Evolutionary conservation across 2,113 vertebrate genomes (phyloP), one percentile per base, ranked within the genome.

Genomic region (Meriones unguiculatus): DNA sequence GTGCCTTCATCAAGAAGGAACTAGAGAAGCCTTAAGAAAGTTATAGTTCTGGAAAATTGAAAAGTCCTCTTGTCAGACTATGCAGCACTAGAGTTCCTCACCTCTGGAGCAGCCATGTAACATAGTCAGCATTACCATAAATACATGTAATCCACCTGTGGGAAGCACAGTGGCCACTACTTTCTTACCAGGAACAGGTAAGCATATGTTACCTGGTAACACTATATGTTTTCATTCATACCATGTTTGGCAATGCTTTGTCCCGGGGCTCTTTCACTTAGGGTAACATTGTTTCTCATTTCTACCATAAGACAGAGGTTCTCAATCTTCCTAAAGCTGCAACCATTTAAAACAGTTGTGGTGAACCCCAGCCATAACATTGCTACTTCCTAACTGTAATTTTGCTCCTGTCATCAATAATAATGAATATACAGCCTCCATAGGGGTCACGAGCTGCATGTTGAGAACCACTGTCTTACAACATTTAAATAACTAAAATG

Each of bases 121-220:
- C 12, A 11, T 50, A 46, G 41, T 2, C 32, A 72, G 52, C 5
- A 77, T 20, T 20, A 35, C 30, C 30, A 17, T 46, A 14, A 38
- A 3, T 24, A 18, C 15, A 35, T 17, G 30, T 0, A 13, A 10
- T 9, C 3, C 0, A 4, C 35, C 6, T 3, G 32, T 52, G 11
- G 22, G 14, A 32, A 8, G 24, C 0, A 18, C 14, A 35, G 20
- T 4, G 12, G n/a, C 7, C 12, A 5, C 28, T 35, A 18, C 4
- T 59, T 30, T 18, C 52, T 59, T 7, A 24, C 0, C 12, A 86
- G 57, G 35, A 20, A 9, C 5, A 78, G 35, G 30, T 7, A 24
- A 25, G 1, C 1, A 2, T 86, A n/a, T n/a, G n/a, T n/a, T n/a
- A n/a, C n/a, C n/a, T n/a, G n/a, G n/a, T n/a, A 81, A 69, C 9